A percentile compares a stretch with the other conserved stretches of the same genome.
Evolutionary conservation across 1,140 invertebrate species (phyloP).

Genomic region (Gyrodactylus bullatarudis): DNA sequence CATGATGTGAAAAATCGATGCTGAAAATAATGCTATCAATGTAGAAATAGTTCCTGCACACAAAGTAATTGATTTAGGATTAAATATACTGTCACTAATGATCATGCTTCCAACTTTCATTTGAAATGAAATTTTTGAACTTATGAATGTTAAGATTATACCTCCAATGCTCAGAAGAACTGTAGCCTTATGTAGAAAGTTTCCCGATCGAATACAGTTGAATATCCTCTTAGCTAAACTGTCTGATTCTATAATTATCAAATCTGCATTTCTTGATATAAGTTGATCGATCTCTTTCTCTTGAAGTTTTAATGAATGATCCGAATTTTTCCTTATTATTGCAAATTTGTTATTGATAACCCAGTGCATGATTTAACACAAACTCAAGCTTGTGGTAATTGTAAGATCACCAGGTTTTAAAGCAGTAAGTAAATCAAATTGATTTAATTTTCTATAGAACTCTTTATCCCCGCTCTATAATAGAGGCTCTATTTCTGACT

Average conservation of each 20-base stretch:
- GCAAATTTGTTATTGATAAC: not conserved
- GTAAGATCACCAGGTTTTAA: too few relatives aligned
- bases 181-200: not conserved
- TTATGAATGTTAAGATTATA: not conserved
- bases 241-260: not conserved
- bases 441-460: too few relatives aligned
- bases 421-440: too few relatives aligned
- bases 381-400: too few relatives aligned
- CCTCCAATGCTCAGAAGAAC: not conserved
- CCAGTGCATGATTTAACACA: too few relatives aligned
- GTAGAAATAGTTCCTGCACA: not conserved
- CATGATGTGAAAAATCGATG: not conserved
- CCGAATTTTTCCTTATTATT: not conserved
- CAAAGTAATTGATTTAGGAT: not conserved
- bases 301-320: not conserved
- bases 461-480: too few relatives aligned
- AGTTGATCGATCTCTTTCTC: not conserved
- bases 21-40: not conserved
- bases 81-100: too few relatives aligned
- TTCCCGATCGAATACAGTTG: not conserved
- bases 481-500: too few relatives aligned
- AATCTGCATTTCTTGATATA: not conserved
- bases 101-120: too few relatives aligned
- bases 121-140: not conserved
- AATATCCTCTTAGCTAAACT: not conserved